These are phyloP conservation scores for Heliconius ismenius DNA, from an alignment of 2,888 invertebrate genomes.

Conservation along the genomic window DNA sequence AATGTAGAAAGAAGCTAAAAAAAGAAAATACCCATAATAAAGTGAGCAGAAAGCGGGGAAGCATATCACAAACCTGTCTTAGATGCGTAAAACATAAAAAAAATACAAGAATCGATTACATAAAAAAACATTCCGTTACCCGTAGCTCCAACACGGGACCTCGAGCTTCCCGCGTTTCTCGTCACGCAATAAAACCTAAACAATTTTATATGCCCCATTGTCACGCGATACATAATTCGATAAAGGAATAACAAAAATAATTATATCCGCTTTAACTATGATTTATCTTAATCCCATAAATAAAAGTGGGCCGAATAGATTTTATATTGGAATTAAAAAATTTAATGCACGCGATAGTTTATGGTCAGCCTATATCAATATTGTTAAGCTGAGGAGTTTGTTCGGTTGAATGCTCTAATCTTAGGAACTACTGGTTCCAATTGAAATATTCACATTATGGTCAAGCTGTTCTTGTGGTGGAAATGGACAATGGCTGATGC, in stretches of 20 bases:
- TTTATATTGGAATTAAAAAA: conserved; percentile 8
- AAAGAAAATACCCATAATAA: not conserved
- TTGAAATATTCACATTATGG: no score
- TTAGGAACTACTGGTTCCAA: no score
- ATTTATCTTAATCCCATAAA: conserved; percentile 23
- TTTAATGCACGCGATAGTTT: conserved; percentile 9
- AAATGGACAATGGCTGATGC: no score
- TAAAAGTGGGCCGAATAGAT: not conserved
- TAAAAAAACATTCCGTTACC: not conserved
- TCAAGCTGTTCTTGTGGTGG: no score
- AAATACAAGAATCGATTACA: not conserved
- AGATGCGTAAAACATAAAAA: not conserved
- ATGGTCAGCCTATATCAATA: no score
- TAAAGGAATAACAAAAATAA: conserved; percentile 29
- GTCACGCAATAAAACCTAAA: conserved; percentile 28
- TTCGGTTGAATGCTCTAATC: no score
- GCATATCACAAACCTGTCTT: not conserved
- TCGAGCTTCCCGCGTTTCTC: conserved; percentile 3
- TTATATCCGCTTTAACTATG: conserved; percentile 14
- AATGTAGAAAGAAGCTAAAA: not conserved
- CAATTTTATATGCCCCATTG: conserved; percentile 28
- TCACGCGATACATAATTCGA: conserved; percentile 35
- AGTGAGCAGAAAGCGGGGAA: not conserved
- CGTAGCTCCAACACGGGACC: not conserved
- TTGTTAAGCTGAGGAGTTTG: no score